Conservation (phyloP, 2,113 vertebrate species). For the Microtus montanus region DNA sequence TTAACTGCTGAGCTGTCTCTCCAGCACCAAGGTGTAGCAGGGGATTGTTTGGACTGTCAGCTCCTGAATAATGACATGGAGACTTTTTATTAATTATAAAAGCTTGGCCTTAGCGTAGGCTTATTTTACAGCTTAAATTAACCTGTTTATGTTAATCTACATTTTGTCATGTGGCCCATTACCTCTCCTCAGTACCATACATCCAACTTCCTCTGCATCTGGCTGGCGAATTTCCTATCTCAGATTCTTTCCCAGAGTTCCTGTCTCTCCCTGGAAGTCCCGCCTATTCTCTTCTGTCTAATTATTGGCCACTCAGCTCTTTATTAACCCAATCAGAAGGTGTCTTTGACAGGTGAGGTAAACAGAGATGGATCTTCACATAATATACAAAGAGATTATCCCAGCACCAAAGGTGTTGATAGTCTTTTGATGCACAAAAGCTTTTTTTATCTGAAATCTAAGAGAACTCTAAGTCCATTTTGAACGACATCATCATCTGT, state of each 20-base stretch:
- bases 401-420: background rate
- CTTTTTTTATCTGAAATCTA: background rate
- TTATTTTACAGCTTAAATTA: background rate
- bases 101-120: background rate
- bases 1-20: background rate
- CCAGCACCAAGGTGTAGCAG: background rate
- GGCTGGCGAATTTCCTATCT: background rate
- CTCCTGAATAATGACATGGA: background rate
- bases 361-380: background rate
- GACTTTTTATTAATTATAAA: background rate
- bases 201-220: background rate
- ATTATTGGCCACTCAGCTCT: background rate
- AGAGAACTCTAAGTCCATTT: background rate
- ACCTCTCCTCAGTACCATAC: background rate
- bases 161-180: background rate
- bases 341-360: background rate
- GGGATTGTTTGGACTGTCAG: background rate
- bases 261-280: background rate
- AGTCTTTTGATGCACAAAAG: background rate
- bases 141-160: background rate
- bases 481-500: background rate
- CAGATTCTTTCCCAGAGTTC: background rate
- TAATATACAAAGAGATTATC: background rate
- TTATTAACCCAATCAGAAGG: background rate
- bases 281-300: background rate